Evolutionary conservation across 2,888 invertebrate species (phyloP).

Genomic region (Netelia inedita): DNA sequence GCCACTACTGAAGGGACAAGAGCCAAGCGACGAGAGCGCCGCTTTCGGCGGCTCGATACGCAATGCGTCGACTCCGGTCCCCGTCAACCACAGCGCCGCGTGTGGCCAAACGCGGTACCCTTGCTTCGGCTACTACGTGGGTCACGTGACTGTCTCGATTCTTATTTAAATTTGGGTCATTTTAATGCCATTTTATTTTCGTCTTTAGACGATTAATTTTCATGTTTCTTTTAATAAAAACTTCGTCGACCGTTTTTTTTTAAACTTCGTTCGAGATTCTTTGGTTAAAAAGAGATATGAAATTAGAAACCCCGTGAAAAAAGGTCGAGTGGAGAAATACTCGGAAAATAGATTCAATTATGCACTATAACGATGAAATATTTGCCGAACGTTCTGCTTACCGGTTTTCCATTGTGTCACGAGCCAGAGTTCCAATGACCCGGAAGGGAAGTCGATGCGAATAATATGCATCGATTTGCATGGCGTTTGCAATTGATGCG

Average conservation of each 20-base stretch:
- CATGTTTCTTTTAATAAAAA: neutral
- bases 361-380: neutral
- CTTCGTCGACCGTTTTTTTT: neutral
- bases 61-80: constrained; percentile 35
- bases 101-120: neutral
- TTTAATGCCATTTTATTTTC: constrained; percentile 16
- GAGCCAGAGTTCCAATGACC: constrained; percentile 8
- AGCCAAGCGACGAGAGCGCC: constrained; percentile 9
- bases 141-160: constrained; percentile 43
- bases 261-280: too few species aligned
- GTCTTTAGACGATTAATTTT: neutral
- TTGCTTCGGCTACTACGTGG: neutral
- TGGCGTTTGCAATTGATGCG: neutral
- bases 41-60: constrained; percentile 39
- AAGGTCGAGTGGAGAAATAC: neutral
- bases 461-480: constrained; percentile 4
- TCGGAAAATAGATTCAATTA: neutral
- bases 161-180: neutral
- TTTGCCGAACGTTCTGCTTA: neutral
- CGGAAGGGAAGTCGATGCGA: neutral
- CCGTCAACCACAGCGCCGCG: constrained; percentile 10
- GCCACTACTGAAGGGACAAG: constrained; percentile 74
- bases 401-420: neutral
- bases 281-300: too few species aligned
- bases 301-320: neutral